Evolutionary conservation across 2,888 invertebrate species (phyloP), one percentile per base, ranked within the genome.

Genomic region (Matsumyia berberina): DNA sequence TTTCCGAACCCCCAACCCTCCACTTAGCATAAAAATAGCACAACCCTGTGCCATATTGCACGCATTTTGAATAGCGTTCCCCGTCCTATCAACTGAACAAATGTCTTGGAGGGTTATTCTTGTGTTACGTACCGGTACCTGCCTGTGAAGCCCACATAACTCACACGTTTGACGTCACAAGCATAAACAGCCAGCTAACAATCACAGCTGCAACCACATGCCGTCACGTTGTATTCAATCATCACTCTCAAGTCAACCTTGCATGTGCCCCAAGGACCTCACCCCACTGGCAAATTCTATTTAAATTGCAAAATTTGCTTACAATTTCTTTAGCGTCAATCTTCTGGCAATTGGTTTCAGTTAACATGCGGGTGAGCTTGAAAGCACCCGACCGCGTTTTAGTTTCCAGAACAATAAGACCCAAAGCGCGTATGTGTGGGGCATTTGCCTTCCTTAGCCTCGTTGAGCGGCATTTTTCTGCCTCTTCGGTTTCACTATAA

Each of bases 331-430:
- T 33, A 35, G 17, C 46, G 19, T 11, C 46, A 46, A 46, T 46
- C 46, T 29, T 49, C 17, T 12, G 29, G 46, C 39, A 49, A 58
- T 58, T 72, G 35, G 49, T 58, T 58, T 31, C 39, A 72, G 58
- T 72, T 49, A 72, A 60, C 53, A 42, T 9, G 29, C 49, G 51
- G 15, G 37, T 51, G n/a, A n/a, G 66, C 37, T 37, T 39, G 4
- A 24, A 51, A 29, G 15, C 64, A 49, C 46, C 24, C 64, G 9
- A 49, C 19, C 64, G n/a, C 7, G 42, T 17, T 11, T n/a, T 35
- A 17, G 17, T 44, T 44, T 31, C 4, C 11, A 11, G 46, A 46
- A 7, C n/a, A 46, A 17, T 35, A 19, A 4, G 8, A 37, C 33
- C 17, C 11, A 6, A 31, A 24, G 12, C 8, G 35, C 49, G 49